Base-by-base conservation (phyloP, 2,888 invertebrate genomes). In the Tachina fera region DNA sequence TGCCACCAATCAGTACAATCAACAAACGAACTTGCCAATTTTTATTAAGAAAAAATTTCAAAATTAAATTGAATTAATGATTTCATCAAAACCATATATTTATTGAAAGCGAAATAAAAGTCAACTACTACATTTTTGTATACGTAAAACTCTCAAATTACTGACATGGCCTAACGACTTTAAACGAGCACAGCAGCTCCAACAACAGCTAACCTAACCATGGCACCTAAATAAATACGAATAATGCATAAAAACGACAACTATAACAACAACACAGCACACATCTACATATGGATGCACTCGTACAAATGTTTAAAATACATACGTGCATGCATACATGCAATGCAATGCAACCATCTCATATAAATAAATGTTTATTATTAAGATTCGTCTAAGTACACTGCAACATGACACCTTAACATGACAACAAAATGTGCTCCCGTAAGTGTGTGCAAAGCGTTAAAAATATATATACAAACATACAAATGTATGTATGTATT, bases 391-490 rank as follows among this genome's bases (percentile, higher is more conserved):
- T 80, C 72, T 80, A 80, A 86, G 78, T 82, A 80, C 79, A 80
- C 71, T 83, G 87, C 87, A 87, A 87, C 87, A 85, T 85, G 87
- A 87, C 87, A 87, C 87, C 79, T 81, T 82, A 82, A 87, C 87
- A 87, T 87, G 87, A 87, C 87, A 87, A 81, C 85, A 80, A 87
- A 87, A 87, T 87, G 87, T 87, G 87, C 87, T 84, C 80, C 87
- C 85, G 87, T 87, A 87, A 80, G 83, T 65, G 70, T 68, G 49
- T 63, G 22, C 45, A 60, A 10, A 53, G 19, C 41, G 72, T 72
- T 61, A 79, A 76, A 75, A 72, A 13, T 61, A 70, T 83, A 51
- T 31, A 2, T 31, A 4, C 3, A 22, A 2, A 1, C 3, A 22
- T 22, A 22, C 3, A 3, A 22, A 22, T 83, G 10, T 31, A 3